Conservation (phyloP, 2,113 vertebrate species). For the Cryptotis parvus region DNA sequence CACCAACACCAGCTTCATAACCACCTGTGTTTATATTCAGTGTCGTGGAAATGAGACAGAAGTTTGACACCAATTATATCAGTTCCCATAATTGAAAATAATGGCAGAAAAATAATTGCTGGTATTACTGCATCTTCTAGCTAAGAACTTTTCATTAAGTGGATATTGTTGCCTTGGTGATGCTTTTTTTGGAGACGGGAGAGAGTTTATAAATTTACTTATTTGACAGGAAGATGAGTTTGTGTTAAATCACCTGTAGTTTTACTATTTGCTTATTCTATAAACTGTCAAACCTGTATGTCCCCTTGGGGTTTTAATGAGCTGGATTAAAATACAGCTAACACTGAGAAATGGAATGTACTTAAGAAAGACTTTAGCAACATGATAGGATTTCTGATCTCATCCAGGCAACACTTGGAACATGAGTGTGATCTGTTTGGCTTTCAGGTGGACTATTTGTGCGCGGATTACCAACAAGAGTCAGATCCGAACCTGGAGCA, state of each 20-base stretch:
- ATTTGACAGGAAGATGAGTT: slow-evolving; percentile 78
- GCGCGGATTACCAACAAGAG: slow-evolving; percentile 97
- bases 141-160: slow-evolving; percentile 80
- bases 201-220: slow-evolving; percentile 80
- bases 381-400: slow-evolving; percentile 32
- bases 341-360: slow-evolving; percentile 42
- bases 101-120: slow-evolving; percentile 73
- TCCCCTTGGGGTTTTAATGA: slow-evolving; percentile 81
- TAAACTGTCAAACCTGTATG: slow-evolving; percentile 74
- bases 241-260: slow-evolving; percentile 75
- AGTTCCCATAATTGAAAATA: slow-evolving; percentile 66
- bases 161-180: slow-evolving; percentile 81
- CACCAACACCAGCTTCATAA: not conserved
- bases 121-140: slow-evolving; percentile 67
- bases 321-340: slow-evolving; percentile 66
- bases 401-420: not conserved
- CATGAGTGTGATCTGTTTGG: not conserved
- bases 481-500: slow-evolving; percentile 96
- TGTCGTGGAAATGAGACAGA: slow-evolving; percentile 4
- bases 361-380: slow-evolving; percentile 35
- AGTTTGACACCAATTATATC: slow-evolving; percentile 54
- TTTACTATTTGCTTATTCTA: slow-evolving; percentile 81
- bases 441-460: slow-evolving; percentile 96
- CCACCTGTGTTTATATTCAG: slow-evolving; percentile 19
- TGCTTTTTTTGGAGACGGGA: slow-evolving; percentile 71